These are phyloP conservation scores for Caenorhabditis parvicauda DNA, from an alignment of 2,888 invertebrate species.

Conservation along the genomic window DNA sequence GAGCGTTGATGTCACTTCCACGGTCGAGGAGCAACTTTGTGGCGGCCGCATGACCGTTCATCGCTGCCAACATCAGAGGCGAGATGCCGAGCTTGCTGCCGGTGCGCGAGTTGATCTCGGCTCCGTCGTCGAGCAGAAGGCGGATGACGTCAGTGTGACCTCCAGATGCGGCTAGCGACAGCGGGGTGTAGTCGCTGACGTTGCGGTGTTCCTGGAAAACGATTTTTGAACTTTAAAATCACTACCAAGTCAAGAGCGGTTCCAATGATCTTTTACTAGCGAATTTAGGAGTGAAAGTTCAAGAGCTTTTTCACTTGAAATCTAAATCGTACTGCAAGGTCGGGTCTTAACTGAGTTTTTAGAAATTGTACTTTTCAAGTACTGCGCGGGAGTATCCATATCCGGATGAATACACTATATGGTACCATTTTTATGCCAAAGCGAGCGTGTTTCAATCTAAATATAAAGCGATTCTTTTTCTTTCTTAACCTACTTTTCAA, in stretches of 20 bases:
- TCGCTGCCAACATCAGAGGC: slow-evolving; percentile 96
- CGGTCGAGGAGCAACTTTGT: slow-evolving; percentile 86
- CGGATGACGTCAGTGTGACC: slow-evolving; percentile 98
- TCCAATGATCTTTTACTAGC: background rate
- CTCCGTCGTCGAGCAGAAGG: slow-evolving; percentile 85
- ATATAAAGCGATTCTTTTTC: too few relatives aligned
- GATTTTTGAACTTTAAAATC: background rate
- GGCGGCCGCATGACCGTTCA: slow-evolving; percentile 95
- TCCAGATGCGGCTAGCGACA: slow-evolving; percentile 93
- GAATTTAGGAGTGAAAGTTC: too few relatives aligned
- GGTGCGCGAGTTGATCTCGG: slow-evolving; percentile 87
- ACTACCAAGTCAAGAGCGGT: background rate
- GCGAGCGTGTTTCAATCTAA: background rate
- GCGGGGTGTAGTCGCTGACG: slow-evolving; percentile 96
- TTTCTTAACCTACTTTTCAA: background rate
- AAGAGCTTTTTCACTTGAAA: background rate
- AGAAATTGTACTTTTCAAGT: too few relatives aligned
- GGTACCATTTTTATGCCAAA: background rate
- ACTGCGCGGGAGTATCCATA: too few relatives aligned
- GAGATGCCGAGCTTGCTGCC: slow-evolving; percentile 80
- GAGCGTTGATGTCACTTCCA: slow-evolving; percentile 97
- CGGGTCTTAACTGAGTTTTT: too few relatives aligned
- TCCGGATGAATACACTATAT: too few relatives aligned
- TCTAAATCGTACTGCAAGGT: too few relatives aligned
- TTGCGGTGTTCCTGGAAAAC: slow-evolving; percentile 76